Base-by-base conservation (phyloP, 2,888 invertebrate genomes). In the Synergus umbraculus region DNA sequence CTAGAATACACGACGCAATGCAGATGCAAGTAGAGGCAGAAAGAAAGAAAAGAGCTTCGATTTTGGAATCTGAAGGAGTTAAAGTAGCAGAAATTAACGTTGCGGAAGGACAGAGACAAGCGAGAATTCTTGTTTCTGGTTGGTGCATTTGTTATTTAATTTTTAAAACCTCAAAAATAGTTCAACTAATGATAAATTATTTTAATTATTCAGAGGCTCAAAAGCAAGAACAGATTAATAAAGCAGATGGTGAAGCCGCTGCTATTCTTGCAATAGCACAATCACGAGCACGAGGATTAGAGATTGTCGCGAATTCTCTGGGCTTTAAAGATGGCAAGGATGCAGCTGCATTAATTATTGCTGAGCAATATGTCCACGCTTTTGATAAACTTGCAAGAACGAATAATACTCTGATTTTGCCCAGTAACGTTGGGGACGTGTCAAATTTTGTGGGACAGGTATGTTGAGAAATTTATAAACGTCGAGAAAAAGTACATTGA, bases 1-100 rank as follows among this genome's bases (percentile, higher is more conserved):
- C 94, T 0, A 95, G 98, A 87, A 97, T 99, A 1, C 98, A 99
- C 90, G 99, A 99, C 92, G 99, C 99, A 0, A 99, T 99, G 99
- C 99, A 99, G 93, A 99, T 99, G 98, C 99, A 99, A 93, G 99
- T 99, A 0, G 99, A 99, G 93, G 99, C 99, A 0, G 99, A 99
- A 92, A 93, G 99, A 78, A 96, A 96, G 90, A 99, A 99, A 92
- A 94, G 99, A 85, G 99, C 99, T 0, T 97, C 98, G 18, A 97
- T 99, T 89, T 93, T 99, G 83, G 99, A 99, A 92, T 99, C 99
- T 0, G 99, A 99, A 93, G 99, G 99, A 91, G 94, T 96, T 12
- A 93, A 97, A 43, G 96, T 96, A 85, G 97, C 97, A 0, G 98
- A 99, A 84, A 98, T 99, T 80, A 99, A 99, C 92, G 97, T 98